Evolutionary conservation across 2,113 vertebrate species (phyloP), one percentile per base, ranked within the genome.

Genomic region (Casuarius casuarius): DNA sequence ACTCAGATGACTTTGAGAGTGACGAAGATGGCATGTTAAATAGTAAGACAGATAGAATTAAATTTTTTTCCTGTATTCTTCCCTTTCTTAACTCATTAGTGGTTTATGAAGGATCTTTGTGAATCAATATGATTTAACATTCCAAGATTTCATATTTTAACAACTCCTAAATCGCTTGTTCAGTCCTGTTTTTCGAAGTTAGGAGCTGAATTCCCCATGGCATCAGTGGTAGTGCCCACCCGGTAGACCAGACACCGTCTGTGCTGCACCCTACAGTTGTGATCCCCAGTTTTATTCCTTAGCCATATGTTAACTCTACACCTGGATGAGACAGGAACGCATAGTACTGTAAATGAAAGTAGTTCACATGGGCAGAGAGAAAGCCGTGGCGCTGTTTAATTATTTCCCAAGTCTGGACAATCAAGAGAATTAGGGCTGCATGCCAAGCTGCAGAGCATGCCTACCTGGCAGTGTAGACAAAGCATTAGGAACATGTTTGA

Each of bases 1-100:
- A 99, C 87, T 98, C 97, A 6, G 98, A 99, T 4, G 98, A 99
- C 92, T 99, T 99, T 94, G 98, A 98, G 56, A 99, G 99, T 29
- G 98, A 98, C 20, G 98, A 98, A 58, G 98, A 98, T 87, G 97
- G 97, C 96, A 51, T 31, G 81, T 94, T 92, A 83, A 87, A 84
- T 1, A 59, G 95, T 94, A 95, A 90, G 78, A 26, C 10, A 65
- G 31, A 9, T 44, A 63, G 23, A 83, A 40, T 65, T 29, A 52
- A 76, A 9, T 85, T 8, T 31, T 87, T 82, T 94, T 5, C 6
- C 42, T 2, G 0, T 89, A 14, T 90, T 80, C 23, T 78, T 81
- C 11, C 33, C 9, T 77, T 75, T 74, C 29, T 77, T 63, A 83
- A 40, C 22, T 75, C n/a, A 22, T 66, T 87, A 35, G n/a, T 72